A percentile compares a stretch with the other conserved stretches of the same genome.
phyloP scores from a whole-genome alignment of 2,888 invertebrate species.

The Aleiodes alternator region DNA sequence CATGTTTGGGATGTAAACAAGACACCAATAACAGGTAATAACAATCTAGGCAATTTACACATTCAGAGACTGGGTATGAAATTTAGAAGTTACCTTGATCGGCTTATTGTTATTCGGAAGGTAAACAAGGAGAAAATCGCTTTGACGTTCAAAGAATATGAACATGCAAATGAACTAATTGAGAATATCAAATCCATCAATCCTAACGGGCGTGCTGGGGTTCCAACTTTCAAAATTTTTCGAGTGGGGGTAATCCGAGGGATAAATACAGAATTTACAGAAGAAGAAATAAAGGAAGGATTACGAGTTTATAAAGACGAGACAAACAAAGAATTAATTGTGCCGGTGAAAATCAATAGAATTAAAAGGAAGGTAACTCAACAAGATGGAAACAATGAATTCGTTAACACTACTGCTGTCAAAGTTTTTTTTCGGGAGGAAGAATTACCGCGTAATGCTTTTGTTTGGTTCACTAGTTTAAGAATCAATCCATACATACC shows the following conservation, averaged over 20 bases:
- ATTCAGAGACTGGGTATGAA: background rate
- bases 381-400: background rate
- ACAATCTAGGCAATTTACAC: background rate
- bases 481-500: background rate
- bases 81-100: background rate
- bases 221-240: background rate
- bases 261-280: background rate
- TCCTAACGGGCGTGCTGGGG: background rate
- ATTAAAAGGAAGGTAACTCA: background rate
- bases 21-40: background rate
- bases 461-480: slow-evolving; percentile 34
- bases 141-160: background rate
- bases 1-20: background rate
- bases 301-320: background rate
- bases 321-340: background rate
- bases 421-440: slow-evolving; percentile 17
- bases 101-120: background rate
- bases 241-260: slow-evolving; percentile 3
- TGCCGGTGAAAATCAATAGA: background rate
- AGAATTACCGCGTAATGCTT: slow-evolving; percentile 29
- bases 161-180: background rate
- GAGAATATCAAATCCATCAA: slow-evolving; percentile 42
- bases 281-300: background rate
- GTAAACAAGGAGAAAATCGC: background rate
- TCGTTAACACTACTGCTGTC: slow-evolving; percentile 6